A percentile compares a stretch with the other conserved stretches of the same genome.
Conservation (phyloP, 2,888 invertebrate genomes). For the Caenorhabditis zanzibari region DNA sequence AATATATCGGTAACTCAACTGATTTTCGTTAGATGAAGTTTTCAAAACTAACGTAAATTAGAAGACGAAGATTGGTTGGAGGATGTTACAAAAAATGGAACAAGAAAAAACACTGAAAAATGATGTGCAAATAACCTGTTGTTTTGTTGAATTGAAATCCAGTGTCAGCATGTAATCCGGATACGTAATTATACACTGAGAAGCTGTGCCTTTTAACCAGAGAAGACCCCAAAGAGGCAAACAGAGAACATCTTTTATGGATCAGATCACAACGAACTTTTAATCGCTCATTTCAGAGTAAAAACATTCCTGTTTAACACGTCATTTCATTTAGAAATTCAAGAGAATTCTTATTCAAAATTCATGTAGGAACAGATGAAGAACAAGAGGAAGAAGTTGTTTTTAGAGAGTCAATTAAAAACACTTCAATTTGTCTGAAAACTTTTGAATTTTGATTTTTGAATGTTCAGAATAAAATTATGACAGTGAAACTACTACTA, state of each 20-base stretch:
- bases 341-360: conserved; percentile 14
- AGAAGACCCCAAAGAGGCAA: neutral
- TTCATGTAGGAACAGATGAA: conserved; percentile 22
- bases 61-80: neutral
- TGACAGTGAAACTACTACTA: neutral
- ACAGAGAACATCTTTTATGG: conserved; percentile 14
- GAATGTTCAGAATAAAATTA: neutral
- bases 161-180: conserved; percentile 15
- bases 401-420: conserved; percentile 13
- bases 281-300: conserved; percentile 6
- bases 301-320: conserved; percentile 7
- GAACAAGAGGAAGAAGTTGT: neutral
- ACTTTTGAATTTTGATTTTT: neutral
- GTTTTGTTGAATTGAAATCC: neutral
- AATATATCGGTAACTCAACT: neutral
- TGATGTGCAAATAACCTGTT: neutral
- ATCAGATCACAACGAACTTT: conserved; percentile 24
- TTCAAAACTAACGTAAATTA: neutral
- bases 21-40: conserved; percentile 3
- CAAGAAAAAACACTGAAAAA: neutral
- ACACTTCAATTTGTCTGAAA: conserved; percentile 6
- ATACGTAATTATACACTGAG: conserved; percentile 6
- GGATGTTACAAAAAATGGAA: neutral
- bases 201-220: neutral
- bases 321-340: conserved; percentile 16